phyloP scores from a whole-genome alignment of 1,140 invertebrate genomes.

The Hylaeus volcanicus region DNA sequence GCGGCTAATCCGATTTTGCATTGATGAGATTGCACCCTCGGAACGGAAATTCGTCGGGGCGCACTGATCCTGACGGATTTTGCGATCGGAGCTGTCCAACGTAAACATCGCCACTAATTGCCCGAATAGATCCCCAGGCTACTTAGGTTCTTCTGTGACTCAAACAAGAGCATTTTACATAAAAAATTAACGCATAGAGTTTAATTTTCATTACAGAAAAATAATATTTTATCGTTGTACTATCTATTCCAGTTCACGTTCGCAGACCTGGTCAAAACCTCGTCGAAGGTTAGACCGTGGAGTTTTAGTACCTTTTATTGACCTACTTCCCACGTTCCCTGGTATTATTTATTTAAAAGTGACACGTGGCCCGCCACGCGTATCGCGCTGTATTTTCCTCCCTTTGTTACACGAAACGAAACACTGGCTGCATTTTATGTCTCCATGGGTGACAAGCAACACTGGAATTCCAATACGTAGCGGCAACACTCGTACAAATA shows the following conservation, averaged over 20 bases:
- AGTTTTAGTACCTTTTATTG: background rate
- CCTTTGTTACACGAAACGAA: background rate
- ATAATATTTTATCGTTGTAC: too few relatives aligned
- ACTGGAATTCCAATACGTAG: background rate
- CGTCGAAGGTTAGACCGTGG: background rate
- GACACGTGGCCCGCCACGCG: background rate
- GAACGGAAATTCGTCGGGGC: slow-evolving; percentile 36
- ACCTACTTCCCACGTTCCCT: background rate
- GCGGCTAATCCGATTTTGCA: slow-evolving; percentile 32
- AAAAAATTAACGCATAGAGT: too few relatives aligned
- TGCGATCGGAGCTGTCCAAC: slow-evolving; percentile 8
- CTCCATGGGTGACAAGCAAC: background rate
- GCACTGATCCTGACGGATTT: slow-evolving; percentile 7
- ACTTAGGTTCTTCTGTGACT: background rate
- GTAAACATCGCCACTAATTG: slow-evolving; percentile 21
- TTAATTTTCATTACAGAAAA: too few relatives aligned
- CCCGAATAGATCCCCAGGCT: background rate
- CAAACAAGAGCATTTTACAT: too few relatives aligned
- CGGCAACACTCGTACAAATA: background rate
- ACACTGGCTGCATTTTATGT: background rate
- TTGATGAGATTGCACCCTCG: slow-evolving; percentile 43
- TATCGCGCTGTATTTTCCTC: background rate
- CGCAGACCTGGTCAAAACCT: too few relatives aligned
- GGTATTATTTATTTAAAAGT: slow-evolving; percentile 32
- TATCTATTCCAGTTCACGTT: too few relatives aligned